Base-by-base conservation (phyloP, 2,888 invertebrate species). In the Cryptus viduatorius region DNA sequence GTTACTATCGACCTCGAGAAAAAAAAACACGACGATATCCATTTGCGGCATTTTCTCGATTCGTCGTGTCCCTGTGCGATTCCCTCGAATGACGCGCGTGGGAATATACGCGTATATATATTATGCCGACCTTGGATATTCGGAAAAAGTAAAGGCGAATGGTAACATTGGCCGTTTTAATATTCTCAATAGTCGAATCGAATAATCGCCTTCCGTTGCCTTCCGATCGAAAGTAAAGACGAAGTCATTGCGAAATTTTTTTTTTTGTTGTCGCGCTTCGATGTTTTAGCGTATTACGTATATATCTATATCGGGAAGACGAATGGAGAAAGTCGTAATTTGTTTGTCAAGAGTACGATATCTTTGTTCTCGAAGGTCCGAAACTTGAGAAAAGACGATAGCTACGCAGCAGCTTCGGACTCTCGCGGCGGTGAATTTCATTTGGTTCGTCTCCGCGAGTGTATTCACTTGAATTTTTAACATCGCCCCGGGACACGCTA, bases 401-500 rank as follows among this genome's bases (percentile, higher is more conserved):
- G 37, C 37, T 7, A 0, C 37, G 37, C 37, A 8, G 37, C 7
- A 4, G 37, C 5, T 8, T 46, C 12, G 31, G n/a, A 5, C 24
- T 44, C 50, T 14, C 7, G 24, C 37, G 5, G n/a, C 37, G 8
- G 5, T 37, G 37, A 37, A 37, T 7, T 37, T 7, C 37, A 37
- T 50, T 29, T 56, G n/a, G 12, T 56, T 73, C 73, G 37, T 37
- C 31, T 72, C 46, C 8, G 44, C 42, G 19, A n/a, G 56, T 1
- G n/a, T 50, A 19, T 24, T 56, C 29, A 16, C 24, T 56, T 10
- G 19, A 72, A 56, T 72, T 59, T 56, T 72, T 59, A 42, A 59
- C 59, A 56, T 56, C 8, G 31, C 72, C 42, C 24, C 31, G 59
- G 59, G 59, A 61, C 59, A 31, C 29, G 59, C 31, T 14, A 61